phyloP scores from a whole-genome alignment of 2,888 invertebrate genomes.

The Synergus japonicus region DNA sequence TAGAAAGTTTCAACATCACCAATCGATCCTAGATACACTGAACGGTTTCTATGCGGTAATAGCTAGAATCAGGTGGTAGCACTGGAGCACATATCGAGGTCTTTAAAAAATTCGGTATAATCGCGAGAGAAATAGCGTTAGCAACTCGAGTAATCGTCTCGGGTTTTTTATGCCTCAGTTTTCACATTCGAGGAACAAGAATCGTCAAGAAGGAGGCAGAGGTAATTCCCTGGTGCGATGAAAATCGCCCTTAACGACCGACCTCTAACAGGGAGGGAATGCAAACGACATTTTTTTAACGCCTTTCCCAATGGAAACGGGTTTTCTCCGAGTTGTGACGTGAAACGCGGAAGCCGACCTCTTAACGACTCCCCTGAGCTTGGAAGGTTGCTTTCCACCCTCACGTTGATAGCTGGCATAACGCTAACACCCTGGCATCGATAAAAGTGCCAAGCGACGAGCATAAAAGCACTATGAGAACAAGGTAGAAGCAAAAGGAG shows the following conservation, averaged over 20 bases:
- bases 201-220: slow-evolving; percentile 10
- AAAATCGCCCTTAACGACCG: slow-evolving; percentile 58
- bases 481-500: slow-evolving; percentile 9
- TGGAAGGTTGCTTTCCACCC: slow-evolving; percentile 55
- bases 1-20: background rate
- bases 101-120: background rate
- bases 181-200: background rate
- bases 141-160: slow-evolving; percentile 15
- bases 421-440: slow-evolving; percentile 65
- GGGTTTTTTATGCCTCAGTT: slow-evolving; percentile 5
- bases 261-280: slow-evolving; percentile 44
- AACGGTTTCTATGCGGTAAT: background rate
- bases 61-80: background rate
- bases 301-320: slow-evolving; percentile 19
- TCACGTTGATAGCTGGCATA: slow-evolving; percentile 66
- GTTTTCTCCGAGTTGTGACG: slow-evolving; percentile 47
- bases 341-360: slow-evolving; percentile 53
- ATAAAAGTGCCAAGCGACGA: slow-evolving; percentile 65
- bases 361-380: slow-evolving; percentile 63
- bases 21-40: background rate
- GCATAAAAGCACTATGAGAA: slow-evolving; percentile 53
- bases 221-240: slow-evolving; percentile 57
- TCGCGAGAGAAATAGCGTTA: background rate
- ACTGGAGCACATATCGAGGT: background rate
- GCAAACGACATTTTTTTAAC: slow-evolving; percentile 53